phyloP scores from a whole-genome alignment of 1,140 invertebrate species.

The Metopolophium dirhodum region DNA sequence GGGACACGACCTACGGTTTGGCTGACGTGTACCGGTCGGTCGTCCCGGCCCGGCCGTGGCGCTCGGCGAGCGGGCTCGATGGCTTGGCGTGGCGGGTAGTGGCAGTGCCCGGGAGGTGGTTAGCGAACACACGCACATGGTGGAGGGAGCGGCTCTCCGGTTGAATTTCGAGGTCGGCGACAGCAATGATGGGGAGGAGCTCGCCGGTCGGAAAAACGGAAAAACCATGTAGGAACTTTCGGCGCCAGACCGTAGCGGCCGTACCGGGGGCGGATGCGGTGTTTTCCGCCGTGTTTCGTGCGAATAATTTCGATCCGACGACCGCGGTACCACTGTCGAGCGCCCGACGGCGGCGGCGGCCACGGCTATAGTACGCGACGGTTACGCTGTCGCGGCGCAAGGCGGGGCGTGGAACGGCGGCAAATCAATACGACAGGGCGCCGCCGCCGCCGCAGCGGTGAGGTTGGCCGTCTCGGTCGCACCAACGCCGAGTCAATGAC shows the following conservation, averaged over 20 bases:
- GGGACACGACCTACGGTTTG: constrained; percentile 49
- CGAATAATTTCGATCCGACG: constrained; percentile 31
- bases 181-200: not conserved
- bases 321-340: constrained; percentile 34
- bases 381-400: not conserved
- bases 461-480: constrained; percentile 42
- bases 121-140: not conserved
- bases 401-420: constrained; percentile 19
- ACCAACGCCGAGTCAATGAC: not conserved
- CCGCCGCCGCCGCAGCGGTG: constrained; percentile 34
- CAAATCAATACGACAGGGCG: constrained; percentile 55
- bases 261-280: not conserved
- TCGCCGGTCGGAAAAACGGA: not conserved
- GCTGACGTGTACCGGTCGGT: not conserved
- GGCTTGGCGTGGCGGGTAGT: not conserved
- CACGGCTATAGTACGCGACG: not conserved
- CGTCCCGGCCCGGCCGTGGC: not conserved
- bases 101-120: not conserved
- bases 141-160: not conserved
- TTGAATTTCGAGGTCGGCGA: not conserved
- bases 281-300: not conserved
- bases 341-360: not conserved
- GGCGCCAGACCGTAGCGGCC: not conserved
- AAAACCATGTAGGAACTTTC: constrained; percentile 1
- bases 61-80: not conserved